Evolutionary conservation across 1,140 invertebrate genomes (phyloP).

Genomic region (Hylaeus volcanicus): DNA sequence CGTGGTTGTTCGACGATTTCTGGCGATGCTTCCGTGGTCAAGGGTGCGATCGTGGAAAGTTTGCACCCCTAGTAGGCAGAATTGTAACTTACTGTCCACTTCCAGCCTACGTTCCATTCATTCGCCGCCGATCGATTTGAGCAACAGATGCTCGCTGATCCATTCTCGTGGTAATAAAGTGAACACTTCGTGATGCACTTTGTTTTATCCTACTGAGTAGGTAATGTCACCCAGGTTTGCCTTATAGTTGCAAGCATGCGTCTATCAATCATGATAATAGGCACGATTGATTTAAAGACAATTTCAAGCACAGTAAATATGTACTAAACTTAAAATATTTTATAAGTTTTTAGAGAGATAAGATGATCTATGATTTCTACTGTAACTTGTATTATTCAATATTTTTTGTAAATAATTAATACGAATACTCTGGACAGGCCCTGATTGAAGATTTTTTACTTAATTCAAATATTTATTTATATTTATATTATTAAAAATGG

Average conservation of each 20-base stretch:
- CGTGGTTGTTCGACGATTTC: too few relatives aligned
- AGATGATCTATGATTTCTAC: too few relatives aligned
- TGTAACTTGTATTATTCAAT: too few relatives aligned
- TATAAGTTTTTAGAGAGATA: too few relatives aligned
- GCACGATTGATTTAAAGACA: neutral
- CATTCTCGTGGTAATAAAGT: constrained; percentile 58
- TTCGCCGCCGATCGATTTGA: constrained; percentile 63
- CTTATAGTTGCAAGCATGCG: neutral
- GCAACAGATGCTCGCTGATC: constrained; percentile 59
- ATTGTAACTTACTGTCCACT: constrained; percentile 52
- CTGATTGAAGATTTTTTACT: too few relatives aligned
- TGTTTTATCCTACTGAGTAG: constrained; percentile 36
- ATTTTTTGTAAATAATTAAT: too few relatives aligned
- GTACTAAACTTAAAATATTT: too few relatives aligned
- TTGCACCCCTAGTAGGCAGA: constrained; percentile 11
- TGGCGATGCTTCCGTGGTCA: neutral
- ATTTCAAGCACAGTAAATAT: too few relatives aligned
- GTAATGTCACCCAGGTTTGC: neutral
- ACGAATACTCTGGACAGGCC: too few relatives aligned
- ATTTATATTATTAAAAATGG: too few relatives aligned
- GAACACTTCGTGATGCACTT: constrained; percentile 42
- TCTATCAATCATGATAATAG: constrained; percentile 1
- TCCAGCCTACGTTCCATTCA: constrained; percentile 56
- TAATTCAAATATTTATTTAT: too few relatives aligned
- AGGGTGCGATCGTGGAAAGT: neutral